Base-by-base conservation (phyloP, 35 echinoderm and acorn worm species). In the Heliocidaris erythrogramma region DNA sequence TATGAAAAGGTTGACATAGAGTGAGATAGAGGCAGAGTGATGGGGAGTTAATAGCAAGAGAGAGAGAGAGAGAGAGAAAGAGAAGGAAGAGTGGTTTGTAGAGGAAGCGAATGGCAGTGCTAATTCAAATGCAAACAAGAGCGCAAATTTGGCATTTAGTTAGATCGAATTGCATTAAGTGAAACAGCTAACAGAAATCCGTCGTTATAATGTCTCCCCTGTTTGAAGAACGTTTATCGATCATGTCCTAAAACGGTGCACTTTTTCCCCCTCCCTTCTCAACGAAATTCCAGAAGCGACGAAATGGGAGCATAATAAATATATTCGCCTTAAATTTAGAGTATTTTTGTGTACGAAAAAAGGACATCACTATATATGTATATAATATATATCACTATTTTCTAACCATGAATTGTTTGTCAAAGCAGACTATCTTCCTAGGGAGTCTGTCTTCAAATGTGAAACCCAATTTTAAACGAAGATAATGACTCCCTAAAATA, bases 61-160 rank as follows among this genome's bases (percentile, higher is more conserved):
- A 78, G 65, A 78, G 18, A 78, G 24, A n/a, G 65, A 78, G 21
- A n/a, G 65, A 78, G 17, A 24, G 65, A 78, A 17, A 78, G 18
- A 78, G 65, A 78, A 4, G 65, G 52, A 56, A 11, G 10, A 56
- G 61, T 16, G 61, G 24, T 78, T 21, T 78, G 1, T 21, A 24
- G 18, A n/a, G 27, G 65, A 78, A 78, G 18, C 65, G 18, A 78
- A 78, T n/a, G 5, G 65, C 65, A 78, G 18, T 78, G 3, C 65
- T 78, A 78, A 78, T 78, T 78, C 65, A 78, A 21, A 78, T 78
- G 65, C 65, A 78, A 78, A 78, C 65, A 78, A 78, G 65, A 78
- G 65, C 65, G 65, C 65, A 78, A 78, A 78, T 78, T 78, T 78
- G 65, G 65, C 65, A 78, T 78, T 78, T 78, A 78, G 65, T 78